Evolutionary conservation across 2,888 invertebrate genomes (phyloP).

Genomic region (Oscheius sp.): DNA sequence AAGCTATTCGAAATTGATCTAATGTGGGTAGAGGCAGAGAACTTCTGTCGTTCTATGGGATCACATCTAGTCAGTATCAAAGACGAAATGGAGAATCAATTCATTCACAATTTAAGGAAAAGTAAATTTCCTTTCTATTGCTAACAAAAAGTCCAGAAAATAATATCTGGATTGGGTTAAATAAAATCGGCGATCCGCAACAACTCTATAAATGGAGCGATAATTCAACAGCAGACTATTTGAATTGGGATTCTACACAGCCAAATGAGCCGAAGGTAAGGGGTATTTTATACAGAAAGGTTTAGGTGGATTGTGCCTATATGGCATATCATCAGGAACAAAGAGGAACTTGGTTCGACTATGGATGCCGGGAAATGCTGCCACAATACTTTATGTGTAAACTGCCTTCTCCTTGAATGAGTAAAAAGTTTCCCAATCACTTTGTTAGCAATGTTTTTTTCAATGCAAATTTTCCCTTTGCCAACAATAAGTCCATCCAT

Average conservation of each 20-base stretch:
- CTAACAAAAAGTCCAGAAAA: constrained; percentile 41
- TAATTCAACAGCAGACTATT: constrained; percentile 47
- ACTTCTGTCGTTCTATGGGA: constrained; percentile 65
- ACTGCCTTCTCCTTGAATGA: constrained; percentile 42
- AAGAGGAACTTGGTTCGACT: constrained; percentile 68
- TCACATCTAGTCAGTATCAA: constrained; percentile 62
- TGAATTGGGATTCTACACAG: constrained; percentile 66
- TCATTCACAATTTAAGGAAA: constrained; percentile 62
- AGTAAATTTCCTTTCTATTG: constrained; percentile 43
- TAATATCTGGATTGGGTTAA: constrained; percentile 68
- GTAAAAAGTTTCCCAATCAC: not conserved
- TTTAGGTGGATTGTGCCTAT: constrained; percentile 63
- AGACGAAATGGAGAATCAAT: constrained; percentile 64
- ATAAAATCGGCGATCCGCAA: constrained; percentile 57
- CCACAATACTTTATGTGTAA: constrained; percentile 68
- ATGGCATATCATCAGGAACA: constrained; percentile 68
- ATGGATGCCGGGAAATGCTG: constrained; percentile 60
- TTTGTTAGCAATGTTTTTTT: too few species aligned
- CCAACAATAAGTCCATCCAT: too few species aligned
- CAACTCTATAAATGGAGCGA: constrained; percentile 67
- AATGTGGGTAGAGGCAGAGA: constrained; percentile 68
- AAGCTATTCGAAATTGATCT: constrained; percentile 63
- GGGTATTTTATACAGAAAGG: too few species aligned
- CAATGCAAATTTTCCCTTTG: too few species aligned
- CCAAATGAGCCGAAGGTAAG: constrained; percentile 61